These are phyloP conservation scores for Pammene aurita DNA, from an alignment of 2,888 invertebrate species.

Conservation along the genomic window DNA sequence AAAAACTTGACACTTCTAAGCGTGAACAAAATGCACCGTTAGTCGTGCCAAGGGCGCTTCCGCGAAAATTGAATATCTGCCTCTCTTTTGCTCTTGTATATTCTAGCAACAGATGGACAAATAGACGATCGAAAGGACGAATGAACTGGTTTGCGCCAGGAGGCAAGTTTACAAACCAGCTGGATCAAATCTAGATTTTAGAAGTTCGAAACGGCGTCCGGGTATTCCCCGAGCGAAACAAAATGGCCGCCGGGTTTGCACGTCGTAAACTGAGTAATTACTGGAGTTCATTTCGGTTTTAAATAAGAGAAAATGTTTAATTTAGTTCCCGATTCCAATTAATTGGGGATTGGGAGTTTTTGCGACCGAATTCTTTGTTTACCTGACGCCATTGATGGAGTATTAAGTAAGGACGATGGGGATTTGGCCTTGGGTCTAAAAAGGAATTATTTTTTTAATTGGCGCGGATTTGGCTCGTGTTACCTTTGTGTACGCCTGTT, in stretches of 20 bases:
- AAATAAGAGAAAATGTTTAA: constrained; percentile 83
- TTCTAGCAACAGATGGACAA: no score
- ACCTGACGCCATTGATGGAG: constrained; percentile 50
- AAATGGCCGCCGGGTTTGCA: constrained; percentile 73
- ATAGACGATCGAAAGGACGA: no score
- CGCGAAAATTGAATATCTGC: no score
- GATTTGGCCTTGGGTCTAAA: constrained; percentile 12
- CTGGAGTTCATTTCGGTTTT: constrained; percentile 81
- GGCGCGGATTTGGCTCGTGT: constrained; percentile 7
- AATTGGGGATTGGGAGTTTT: constrained; percentile 69
- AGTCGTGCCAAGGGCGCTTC: no score
- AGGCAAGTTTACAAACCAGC: no score
- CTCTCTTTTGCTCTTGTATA: no score
- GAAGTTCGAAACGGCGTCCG: background rate
- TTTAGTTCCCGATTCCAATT: constrained; percentile 78
- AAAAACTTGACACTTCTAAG: no score
- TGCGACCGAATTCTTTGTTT: constrained; percentile 45
- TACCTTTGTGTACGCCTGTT: constrained; percentile 6
- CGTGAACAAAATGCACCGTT: no score
- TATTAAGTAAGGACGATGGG: constrained; percentile 47
- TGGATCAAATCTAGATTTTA: no score
- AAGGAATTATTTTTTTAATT: constrained; percentile 30
- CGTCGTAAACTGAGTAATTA: constrained; percentile 83
- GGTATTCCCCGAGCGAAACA: constrained; percentile 52
- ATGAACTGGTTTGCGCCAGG: no score